Conservation (phyloP, 2,888 invertebrate species). For the Rhimphoctona megacephalus region DNA sequence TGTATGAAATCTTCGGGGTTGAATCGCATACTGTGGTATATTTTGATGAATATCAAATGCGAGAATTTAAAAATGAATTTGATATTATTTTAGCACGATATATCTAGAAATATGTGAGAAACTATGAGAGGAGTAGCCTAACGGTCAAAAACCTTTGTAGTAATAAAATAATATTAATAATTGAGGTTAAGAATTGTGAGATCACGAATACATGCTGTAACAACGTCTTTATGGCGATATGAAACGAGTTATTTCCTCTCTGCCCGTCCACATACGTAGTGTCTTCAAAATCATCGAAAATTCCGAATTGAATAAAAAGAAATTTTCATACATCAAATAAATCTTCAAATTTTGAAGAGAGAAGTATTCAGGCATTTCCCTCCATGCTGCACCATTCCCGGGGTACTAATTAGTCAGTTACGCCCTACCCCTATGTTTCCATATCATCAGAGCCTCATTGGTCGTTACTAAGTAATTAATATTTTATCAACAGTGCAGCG, state of each 20-base stretch:
- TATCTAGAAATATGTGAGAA: not conserved
- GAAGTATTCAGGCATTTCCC: not conserved
- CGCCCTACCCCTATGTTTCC: not conserved
- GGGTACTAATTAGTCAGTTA: not conserved
- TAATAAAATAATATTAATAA: constrained; percentile 30
- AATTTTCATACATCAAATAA: not conserved
- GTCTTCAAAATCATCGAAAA: not conserved
- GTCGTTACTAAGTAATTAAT: not conserved
- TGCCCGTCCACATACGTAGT: not conserved
- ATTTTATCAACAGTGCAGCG: not conserved
- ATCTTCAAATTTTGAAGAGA: not conserved
- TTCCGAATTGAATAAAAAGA: not conserved
- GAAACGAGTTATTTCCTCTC: constrained; percentile 49
- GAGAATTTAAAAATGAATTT: constrained; percentile 12
- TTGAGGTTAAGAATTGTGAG: constrained; percentile 37
- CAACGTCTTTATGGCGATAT: constrained; percentile 29
- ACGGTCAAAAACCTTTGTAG: not conserved
- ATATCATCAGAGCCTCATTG: not conserved
- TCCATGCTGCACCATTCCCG: not conserved
- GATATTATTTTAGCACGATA: constrained; percentile 52
- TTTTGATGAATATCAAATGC: constrained; percentile 8
- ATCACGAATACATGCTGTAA: constrained; percentile 38
- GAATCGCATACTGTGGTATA: not conserved
- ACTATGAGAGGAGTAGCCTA: not conserved
- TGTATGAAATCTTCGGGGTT: not conserved